Percentiles rank a stretch among this genome's conserved stretches.
phyloP scores from a whole-genome alignment of 2,797 vertebrate genomes.

The Hippopotamyrus pictus region DNA sequence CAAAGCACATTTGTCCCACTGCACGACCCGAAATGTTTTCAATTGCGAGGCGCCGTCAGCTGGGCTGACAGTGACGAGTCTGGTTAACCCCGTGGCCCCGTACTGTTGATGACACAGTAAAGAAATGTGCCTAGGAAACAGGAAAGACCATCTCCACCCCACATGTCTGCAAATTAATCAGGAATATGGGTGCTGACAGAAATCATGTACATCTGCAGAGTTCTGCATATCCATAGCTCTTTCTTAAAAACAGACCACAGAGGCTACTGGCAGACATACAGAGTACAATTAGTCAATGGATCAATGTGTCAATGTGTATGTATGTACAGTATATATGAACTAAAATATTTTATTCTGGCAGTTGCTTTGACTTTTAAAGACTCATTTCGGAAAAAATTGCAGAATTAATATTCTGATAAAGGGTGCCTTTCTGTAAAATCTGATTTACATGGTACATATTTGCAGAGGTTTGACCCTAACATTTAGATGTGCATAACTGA shows the following conservation, averaged over 20 bases:
- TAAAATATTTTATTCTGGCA: background rate
- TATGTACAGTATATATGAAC: background rate
- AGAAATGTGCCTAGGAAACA: background rate
- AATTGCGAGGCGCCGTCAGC: background rate
- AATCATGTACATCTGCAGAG: background rate
- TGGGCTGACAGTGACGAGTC: background rate
- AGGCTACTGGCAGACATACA: constrained; percentile 9
- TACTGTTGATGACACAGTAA: background rate
- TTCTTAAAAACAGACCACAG: background rate
- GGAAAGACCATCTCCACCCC: background rate
- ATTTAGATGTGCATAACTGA: background rate
- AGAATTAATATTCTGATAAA: background rate
- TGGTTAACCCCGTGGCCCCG: background rate
- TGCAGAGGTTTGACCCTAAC: background rate
- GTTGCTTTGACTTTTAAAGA: background rate
- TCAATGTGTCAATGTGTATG: too few relatives aligned
- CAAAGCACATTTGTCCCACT: background rate
- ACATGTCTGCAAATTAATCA: constrained; percentile 13
- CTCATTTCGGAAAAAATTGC: background rate
- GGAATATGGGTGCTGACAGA: background rate
- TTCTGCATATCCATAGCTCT: constrained; percentile 6
- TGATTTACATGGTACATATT: background rate
- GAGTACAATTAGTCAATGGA: background rate
- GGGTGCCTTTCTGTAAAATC: background rate
- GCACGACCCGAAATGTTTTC: background rate